phyloP scores from a whole-genome alignment of 2,888 invertebrate genomes.

The Noctua fimbriata region DNA sequence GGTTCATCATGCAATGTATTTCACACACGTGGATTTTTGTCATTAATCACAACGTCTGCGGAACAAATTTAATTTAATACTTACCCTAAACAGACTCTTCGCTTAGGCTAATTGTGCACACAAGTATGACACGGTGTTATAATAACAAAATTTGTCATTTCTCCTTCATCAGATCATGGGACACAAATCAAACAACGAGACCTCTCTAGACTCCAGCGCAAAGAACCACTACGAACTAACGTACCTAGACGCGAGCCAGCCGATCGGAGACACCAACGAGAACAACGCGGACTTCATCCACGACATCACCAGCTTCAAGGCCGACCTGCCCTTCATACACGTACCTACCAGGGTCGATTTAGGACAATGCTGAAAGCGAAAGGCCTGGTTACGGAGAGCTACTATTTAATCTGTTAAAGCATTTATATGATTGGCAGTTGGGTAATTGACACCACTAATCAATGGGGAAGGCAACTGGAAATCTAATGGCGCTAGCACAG shows the following conservation, averaged over 20 bases:
- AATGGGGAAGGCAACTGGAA: background rate
- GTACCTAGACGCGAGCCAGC: conserved; percentile 75
- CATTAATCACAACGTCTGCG: too few relatives aligned
- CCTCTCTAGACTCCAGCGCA: conserved; percentile 32
- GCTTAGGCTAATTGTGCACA: background rate
- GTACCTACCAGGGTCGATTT: conserved; percentile 77
- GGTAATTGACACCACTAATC: background rate
- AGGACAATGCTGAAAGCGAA: conserved; percentile 76
- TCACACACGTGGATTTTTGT: too few relatives aligned
- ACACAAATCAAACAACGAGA: conserved; percentile 71
- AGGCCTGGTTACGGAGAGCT: background rate
- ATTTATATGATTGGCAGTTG: conserved; percentile 19
- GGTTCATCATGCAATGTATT: too few relatives aligned
- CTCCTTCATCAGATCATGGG: conserved; percentile 79
- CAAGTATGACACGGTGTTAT: background rate
- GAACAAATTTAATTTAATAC: too few relatives aligned
- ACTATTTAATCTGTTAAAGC: conserved; percentile 9
- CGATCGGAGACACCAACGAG: conserved; percentile 75
- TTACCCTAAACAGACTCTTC: too few relatives aligned
- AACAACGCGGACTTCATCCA: conserved; percentile 77
- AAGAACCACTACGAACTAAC: conserved; percentile 73
- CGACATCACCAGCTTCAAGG: conserved; percentile 77
- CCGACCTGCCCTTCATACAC: conserved; percentile 72
- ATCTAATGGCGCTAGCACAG: background rate
- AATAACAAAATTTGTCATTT: background rate